A percentile compares a stretch with the other conserved stretches of the same genome.
Evolutionary conservation across 1,140 invertebrate species (phyloP).

Genomic region (Hypothenemus hampei): DNA sequence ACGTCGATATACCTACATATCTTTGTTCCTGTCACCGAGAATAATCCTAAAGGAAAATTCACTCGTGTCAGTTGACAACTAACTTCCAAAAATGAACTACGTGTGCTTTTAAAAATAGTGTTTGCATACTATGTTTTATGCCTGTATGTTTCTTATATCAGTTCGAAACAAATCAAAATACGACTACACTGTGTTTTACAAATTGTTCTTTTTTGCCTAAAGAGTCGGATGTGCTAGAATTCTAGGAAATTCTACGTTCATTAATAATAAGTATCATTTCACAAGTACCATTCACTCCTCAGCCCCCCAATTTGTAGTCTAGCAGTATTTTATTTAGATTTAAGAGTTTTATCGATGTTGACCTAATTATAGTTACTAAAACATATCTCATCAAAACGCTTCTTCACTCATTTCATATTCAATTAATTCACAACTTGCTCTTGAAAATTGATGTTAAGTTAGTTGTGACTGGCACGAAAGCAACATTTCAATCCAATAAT

Average conservation of each 20-base stretch:
- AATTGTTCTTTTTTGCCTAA: not conserved
- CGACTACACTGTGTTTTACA: too few species aligned
- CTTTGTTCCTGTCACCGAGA: not conserved
- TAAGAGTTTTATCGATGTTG: too few species aligned
- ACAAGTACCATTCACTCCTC: too few species aligned
- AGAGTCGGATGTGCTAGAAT: slow-evolving; percentile 23
- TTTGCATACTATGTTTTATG: slow-evolving; percentile 11
- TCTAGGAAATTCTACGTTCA: too few species aligned
- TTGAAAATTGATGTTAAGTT: slow-evolving; percentile 3
- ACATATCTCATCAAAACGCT: too few species aligned
- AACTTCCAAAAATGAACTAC: not conserved
- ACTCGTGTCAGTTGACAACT: slow-evolving; percentile 17
- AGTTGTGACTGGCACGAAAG: slow-evolving; percentile 15
- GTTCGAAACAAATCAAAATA: not conserved
- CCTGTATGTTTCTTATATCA: slow-evolving; percentile 4
- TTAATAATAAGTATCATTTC: too few species aligned
- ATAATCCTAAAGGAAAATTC: slow-evolving; percentile 5
- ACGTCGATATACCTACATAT: not conserved
- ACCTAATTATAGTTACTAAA: too few species aligned
- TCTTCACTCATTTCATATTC: too few species aligned
- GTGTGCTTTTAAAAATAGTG: slow-evolving; percentile 18
- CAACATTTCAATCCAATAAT: slow-evolving; percentile 7
- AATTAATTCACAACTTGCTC: not conserved
- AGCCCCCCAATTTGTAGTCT: too few species aligned
- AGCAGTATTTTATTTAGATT: too few species aligned